Percentiles rank a stretch among this genome's conserved stretches.
Conservation (phyloP, 2,888 invertebrate species). For the Cataglyphis rosenhaueri region DNA sequence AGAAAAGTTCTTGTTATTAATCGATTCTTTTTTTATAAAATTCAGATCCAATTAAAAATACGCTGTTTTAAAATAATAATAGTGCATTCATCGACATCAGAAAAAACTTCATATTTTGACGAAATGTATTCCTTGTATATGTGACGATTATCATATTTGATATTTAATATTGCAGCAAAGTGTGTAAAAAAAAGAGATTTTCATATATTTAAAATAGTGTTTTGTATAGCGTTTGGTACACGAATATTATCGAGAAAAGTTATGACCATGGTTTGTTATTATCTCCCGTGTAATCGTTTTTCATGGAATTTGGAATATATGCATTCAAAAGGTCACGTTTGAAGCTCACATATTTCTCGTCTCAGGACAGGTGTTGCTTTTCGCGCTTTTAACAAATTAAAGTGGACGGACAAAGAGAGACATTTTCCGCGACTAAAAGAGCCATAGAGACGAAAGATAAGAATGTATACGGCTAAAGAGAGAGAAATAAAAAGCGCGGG, state of each 20-base stretch:
- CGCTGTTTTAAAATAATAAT: neutral
- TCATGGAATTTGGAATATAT: conserved; percentile 13
- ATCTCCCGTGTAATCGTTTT: conserved; percentile 1
- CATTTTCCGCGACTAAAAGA: conserved; percentile 63
- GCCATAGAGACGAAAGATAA: conserved; percentile 42
- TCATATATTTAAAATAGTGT: conserved; percentile 13
- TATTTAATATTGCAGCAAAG: neutral
- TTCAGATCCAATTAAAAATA: neutral
- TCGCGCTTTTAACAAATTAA: conserved; percentile 83
- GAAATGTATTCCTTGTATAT: conserved; percentile 2
- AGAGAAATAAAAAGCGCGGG: conserved; percentile 20
- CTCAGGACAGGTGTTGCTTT: conserved; percentile 60
- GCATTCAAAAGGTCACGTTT: conserved; percentile 44
- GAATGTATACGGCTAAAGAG: conserved; percentile 41
- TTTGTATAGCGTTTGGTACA: neutral
- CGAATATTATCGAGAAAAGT: conserved; percentile 24
- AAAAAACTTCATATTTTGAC: neutral
- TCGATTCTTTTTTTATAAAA: neutral
- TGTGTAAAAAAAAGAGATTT: neutral
- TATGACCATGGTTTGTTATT: conserved; percentile 9
- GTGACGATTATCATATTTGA: neutral
- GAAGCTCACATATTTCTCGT: conserved; percentile 33
- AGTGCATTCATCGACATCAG: neutral
- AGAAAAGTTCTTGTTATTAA: neutral
- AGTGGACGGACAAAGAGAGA: conserved; percentile 72